Base-by-base conservation (phyloP, 2,113 vertebrate genomes). In the Catagonus wagneri region DNA sequence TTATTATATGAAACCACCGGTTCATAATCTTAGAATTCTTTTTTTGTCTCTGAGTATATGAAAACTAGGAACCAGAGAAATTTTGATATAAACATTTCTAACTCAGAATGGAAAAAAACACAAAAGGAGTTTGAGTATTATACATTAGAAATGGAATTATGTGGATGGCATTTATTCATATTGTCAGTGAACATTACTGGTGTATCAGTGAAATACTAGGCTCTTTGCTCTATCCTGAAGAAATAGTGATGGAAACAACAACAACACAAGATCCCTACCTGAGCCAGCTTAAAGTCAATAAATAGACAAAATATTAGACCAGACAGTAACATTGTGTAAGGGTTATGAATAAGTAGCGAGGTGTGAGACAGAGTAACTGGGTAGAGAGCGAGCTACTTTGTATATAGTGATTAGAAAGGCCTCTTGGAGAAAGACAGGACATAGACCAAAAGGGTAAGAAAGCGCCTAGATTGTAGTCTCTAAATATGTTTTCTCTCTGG, bases 401-500 rank as follows among this genome's bases (percentile, higher is more conserved):
- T 80, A 68, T 44, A 83, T 1, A 65, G 17, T 69, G 44, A 34
- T 94, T 69, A 89, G 66, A 93, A 90, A 89, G 88, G 61, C 17
- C 72, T 96, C 32, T 61, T 75, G 60, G 69, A 75, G 54, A 88
- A 93, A 61, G 69, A 93, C 5, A 60, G 15, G 80, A 84, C 69
- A 32, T 44, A 78, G 5, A 84, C 34, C 20, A 6, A 22, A 86
- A 95, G 88, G 60, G 74, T 92, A 78, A 93, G 76, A 15, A 87
- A 56, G 54, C 84, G 13, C 76, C 65, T 90, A 68, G 25, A 65
- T 29, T 83, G 32, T 90, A n/a, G 25, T 75, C 32, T 92, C 19
- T 88, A 54, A 96, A 80, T 89, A 72, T 84, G 11, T 32, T 96
- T 96, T 95, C 60, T 94, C 15, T 80, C 44, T 80, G 56, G 87